A percentile compares a stretch with the other conserved stretches of the same genome.
Conservation (phyloP, 2,113 vertebrate species). For the Plecotus auritus region DNA sequence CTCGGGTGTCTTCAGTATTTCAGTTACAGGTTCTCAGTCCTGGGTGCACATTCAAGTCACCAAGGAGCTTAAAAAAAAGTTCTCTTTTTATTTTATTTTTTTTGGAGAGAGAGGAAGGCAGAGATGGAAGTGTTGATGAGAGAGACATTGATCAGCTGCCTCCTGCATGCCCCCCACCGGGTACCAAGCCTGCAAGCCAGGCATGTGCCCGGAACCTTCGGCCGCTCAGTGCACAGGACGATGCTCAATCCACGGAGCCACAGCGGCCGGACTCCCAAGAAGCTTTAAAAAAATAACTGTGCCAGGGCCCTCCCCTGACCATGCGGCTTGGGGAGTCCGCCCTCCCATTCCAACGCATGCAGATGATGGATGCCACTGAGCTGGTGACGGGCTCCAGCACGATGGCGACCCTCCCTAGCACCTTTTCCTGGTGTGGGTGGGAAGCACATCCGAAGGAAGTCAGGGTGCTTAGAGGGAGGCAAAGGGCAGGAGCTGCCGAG, state of each 20-base stretch:
- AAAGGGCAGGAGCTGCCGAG: background rate
- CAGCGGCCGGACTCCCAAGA: too few species aligned
- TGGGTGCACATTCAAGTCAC: background rate
- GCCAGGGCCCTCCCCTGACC: background rate
- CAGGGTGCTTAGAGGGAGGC: background rate
- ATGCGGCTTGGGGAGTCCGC: background rate
- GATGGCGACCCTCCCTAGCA: background rate
- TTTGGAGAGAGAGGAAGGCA: too few species aligned
- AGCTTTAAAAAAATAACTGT: background rate
- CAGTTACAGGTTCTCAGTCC: background rate
- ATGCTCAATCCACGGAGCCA: too few species aligned
- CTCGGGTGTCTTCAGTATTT: background rate
- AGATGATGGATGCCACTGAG: background rate
- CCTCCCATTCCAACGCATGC: rapidly evolving
- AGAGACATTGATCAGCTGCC: too few species aligned
- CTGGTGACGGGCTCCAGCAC: background rate
- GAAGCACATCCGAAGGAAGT: conserved; percentile 62
- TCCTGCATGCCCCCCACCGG: too few species aligned
- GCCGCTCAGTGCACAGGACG: too few species aligned
- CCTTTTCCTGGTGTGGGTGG: conserved; percentile 42
- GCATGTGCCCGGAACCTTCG: too few species aligned
- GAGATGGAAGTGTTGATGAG: too few species aligned
- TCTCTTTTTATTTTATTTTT: too few species aligned
- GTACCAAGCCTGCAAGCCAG: too few species aligned
- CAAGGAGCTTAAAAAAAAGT: background rate